Evolutionary conservation across 2,888 invertebrate species (phyloP).

Genomic region (Caenorhabditis macrosperma): DNA sequence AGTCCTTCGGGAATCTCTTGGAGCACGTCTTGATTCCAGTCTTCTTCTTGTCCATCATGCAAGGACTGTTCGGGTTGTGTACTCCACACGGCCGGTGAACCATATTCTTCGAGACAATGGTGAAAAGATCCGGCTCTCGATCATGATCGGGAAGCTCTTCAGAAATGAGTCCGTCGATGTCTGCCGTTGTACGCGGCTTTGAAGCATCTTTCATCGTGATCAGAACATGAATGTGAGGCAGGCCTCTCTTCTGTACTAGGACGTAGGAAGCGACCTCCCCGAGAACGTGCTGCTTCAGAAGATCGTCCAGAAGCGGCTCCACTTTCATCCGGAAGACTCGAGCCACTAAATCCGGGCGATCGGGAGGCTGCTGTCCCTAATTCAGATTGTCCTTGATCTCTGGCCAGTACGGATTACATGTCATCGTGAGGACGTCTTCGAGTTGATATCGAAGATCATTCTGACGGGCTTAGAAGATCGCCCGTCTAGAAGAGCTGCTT

Average conservation of each 20-base stretch:
- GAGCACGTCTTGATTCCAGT: conserved; percentile 80
- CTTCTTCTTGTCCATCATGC: no score
- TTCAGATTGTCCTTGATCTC: conserved; percentile 73
- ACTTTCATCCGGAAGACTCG: conserved; percentile 74
- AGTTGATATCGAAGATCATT: background rate
- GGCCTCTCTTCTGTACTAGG: conserved; percentile 76
- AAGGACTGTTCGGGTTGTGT: conserved; percentile 75
- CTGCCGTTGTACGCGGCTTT: conserved; percentile 52
- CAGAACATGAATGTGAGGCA: conserved; percentile 77
- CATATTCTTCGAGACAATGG: conserved; percentile 65
- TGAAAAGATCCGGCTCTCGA: conserved; percentile 59
- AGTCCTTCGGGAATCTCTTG: conserved; percentile 80
- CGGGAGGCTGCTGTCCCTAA: conserved; percentile 57
- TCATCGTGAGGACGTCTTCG: conserved; percentile 75
- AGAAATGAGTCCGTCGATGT: conserved; percentile 44
- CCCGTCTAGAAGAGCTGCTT: background rate
- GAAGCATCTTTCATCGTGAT: conserved; percentile 73
- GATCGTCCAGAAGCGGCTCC: background rate
- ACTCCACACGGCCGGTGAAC: conserved; percentile 74
- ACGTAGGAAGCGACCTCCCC: conserved; percentile 4
- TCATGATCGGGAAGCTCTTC: conserved; percentile 70
- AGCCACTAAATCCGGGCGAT: conserved; percentile 74
- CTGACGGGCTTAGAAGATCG: background rate
- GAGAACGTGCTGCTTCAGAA: conserved; percentile 7
- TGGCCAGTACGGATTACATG: conserved; percentile 78